phyloP scores from a whole-genome alignment of 2,888 invertebrate genomes.

The Leptarthrus brevirostris region DNA sequence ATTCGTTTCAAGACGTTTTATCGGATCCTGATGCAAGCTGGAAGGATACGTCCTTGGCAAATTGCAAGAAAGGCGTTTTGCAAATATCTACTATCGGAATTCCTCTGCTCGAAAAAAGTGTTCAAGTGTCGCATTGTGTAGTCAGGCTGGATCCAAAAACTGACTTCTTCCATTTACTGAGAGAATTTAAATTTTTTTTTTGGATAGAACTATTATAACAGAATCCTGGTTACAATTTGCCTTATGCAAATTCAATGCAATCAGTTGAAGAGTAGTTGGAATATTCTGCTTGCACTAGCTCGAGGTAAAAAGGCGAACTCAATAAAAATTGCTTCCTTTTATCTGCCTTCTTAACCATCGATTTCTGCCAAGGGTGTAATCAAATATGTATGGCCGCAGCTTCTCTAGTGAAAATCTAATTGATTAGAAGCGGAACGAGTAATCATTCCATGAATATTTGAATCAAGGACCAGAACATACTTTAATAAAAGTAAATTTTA shows the following conservation, averaged over 20 bases:
- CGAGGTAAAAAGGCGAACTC: not conserved
- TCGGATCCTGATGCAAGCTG: not conserved
- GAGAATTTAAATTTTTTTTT: not conserved
- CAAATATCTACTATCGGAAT: not conserved
- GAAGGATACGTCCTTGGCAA: constrained; percentile 9
- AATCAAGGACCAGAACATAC: too few relatives aligned
- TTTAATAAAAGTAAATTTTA: too few relatives aligned
- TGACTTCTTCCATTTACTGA: not conserved
- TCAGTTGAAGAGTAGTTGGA: not conserved
- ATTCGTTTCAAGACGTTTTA: constrained; percentile 23
- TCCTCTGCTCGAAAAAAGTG: not conserved
- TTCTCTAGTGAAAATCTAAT: not conserved
- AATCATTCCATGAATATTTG: too few relatives aligned
- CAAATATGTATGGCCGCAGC: not conserved
- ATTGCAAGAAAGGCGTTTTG: constrained; percentile 11
- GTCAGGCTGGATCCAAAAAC: not conserved
- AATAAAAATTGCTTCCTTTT: not conserved
- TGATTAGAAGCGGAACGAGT: not conserved
- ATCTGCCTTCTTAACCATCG: not conserved
- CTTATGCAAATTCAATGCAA: constrained; percentile 21
- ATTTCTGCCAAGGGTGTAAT: not conserved
- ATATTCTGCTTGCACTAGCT: not conserved
- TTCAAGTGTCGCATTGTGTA: constrained; percentile 9
- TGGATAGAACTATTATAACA: not conserved
- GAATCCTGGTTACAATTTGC: not conserved